Evolutionary conservation across 2,113 vertebrate genomes (phyloP).

Genomic region (Myotis brandtii): DNA sequence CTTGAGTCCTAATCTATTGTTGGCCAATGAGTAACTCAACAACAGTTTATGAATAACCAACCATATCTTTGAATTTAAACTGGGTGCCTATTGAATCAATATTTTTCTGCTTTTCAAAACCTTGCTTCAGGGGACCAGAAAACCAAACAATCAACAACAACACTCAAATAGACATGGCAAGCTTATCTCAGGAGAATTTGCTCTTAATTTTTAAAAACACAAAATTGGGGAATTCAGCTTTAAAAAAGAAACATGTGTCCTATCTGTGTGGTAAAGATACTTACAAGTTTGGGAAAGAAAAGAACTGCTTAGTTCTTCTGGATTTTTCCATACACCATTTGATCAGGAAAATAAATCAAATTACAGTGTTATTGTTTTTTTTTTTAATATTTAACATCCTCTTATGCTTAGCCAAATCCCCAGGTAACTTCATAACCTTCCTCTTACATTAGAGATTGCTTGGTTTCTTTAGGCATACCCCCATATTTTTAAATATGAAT

Average conservation of each 20-base stretch:
- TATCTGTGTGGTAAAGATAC: neutral
- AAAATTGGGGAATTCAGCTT: neutral
- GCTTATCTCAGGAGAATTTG: neutral
- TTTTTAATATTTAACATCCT: neutral
- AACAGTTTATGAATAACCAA: neutral
- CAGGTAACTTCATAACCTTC: neutral
- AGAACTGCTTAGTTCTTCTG: neutral
- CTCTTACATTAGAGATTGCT: neutral
- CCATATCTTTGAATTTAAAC: neutral
- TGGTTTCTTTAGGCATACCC: conserved; percentile 14
- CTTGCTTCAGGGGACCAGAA: neutral
- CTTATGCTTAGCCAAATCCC: neutral
- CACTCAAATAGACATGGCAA: neutral
- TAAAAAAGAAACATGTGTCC: neutral
- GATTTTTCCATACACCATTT: neutral
- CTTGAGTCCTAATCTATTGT: neutral
- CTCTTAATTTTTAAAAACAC: neutral
- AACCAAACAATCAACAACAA: neutral
- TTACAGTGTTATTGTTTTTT: neutral
- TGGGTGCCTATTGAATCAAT: neutral
- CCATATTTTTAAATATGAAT: conserved; percentile 29
- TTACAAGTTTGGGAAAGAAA: neutral
- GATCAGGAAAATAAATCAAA: neutral
- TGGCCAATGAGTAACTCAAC: neutral
- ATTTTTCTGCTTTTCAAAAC: neutral